Conservation (phyloP, 2,797 vertebrate species). For the Lagodon rhomboides region DNA sequence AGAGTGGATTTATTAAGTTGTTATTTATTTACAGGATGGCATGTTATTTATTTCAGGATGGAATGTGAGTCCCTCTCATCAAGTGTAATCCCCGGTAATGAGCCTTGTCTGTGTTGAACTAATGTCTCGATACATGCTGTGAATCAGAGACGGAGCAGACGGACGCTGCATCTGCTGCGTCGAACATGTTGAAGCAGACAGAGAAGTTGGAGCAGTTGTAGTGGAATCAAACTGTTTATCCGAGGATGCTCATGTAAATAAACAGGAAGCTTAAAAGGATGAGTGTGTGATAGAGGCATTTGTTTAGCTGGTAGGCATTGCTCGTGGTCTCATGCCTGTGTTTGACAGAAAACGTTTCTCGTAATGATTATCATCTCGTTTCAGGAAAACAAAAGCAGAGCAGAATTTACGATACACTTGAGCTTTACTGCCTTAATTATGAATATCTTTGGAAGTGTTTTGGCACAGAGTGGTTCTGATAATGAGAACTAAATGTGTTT, state of each 20-base stretch:
- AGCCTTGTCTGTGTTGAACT: conserved; percentile 14
- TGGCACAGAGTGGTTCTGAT: neutral
- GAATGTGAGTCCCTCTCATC: conserved; percentile 17
- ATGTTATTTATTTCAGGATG: conserved; percentile 15
- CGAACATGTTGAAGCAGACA: conserved; percentile 19
- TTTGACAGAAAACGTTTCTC: neutral
- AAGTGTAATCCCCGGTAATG: conserved; percentile 26
- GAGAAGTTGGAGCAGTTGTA: neutral
- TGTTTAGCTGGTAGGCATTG: neutral
- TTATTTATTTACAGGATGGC: conserved; percentile 20
- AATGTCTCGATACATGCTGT: conserved; percentile 20
- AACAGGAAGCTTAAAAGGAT: neutral
- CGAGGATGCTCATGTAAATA: conserved; percentile 8
- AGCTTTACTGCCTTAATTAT: neutral
- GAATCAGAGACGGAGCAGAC: conserved; percentile 37
- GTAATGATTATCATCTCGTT: neutral
- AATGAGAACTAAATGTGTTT: neutral
- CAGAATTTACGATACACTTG: neutral
- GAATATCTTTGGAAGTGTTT: neutral
- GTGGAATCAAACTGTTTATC: conserved; percentile 15
- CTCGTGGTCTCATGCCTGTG: neutral
- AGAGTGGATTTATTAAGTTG: conserved; percentile 21
- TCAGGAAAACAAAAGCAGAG: neutral
- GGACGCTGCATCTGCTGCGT: conserved; percentile 46
- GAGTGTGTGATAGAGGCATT: neutral